A percentile compares a stretch with the other conserved stretches of the same genome.
These are phyloP conservation scores for Ascidia mentula DNA, from an alignment of 23 tunicate species.

Conservation along the genomic window DNA sequence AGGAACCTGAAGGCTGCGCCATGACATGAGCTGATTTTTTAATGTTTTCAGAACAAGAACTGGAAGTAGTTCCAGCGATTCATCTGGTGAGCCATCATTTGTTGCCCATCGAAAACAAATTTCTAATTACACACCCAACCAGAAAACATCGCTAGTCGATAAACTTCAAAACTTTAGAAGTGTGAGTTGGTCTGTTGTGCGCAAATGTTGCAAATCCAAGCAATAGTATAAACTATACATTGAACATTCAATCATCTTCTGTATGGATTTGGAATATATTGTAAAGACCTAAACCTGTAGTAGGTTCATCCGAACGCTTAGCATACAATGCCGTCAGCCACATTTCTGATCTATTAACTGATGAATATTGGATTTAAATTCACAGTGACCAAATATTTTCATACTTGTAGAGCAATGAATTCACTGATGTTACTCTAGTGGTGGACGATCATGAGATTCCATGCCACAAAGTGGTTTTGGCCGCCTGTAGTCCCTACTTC, in stretches of 20 bases:
- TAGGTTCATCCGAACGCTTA: too few species aligned
- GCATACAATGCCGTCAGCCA: too few species aligned
- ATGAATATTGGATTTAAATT: too few species aligned
- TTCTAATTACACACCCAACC: not conserved
- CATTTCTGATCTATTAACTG: too few species aligned
- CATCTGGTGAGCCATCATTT: slow-evolving; percentile 19
- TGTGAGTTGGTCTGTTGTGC: not conserved
- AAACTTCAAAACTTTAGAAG: not conserved
- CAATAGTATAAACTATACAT: too few species aligned
- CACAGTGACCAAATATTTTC: too few species aligned
- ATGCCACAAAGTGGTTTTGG: slow-evolving; percentile 76
- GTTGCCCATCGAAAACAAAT: not conserved
- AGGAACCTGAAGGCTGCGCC: too few species aligned
- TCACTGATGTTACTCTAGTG: slow-evolving; percentile 63
- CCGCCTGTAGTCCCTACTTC: slow-evolving; percentile 86
- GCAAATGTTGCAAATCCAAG: too few species aligned
- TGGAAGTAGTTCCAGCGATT: slow-evolving; percentile 42
- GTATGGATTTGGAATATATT: too few species aligned
- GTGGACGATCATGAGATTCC: slow-evolving; percentile 77
- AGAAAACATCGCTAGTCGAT: not conserved
- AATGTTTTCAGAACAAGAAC: slow-evolving; percentile 47
- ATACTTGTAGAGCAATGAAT: slow-evolving; percentile 49
- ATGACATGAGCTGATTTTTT: too few species aligned
- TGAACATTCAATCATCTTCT: too few species aligned
- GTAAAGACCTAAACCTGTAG: too few species aligned